phyloP scores from a whole-genome alignment of 2,797 vertebrate genomes.

The Kryptopterus vitreolus region DNA sequence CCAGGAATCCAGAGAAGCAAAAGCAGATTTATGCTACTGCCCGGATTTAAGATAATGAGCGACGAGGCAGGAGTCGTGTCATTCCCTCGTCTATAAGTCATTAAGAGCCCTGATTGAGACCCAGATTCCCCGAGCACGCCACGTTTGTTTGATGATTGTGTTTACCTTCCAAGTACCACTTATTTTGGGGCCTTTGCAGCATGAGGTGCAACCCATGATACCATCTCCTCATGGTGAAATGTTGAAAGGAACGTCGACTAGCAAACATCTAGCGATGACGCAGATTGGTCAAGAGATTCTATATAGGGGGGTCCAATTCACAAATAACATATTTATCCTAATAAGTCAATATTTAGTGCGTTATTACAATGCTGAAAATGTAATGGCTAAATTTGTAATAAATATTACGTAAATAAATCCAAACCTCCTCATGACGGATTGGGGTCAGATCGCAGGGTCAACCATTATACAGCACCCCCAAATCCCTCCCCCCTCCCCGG shows the following conservation, averaged over 20 bases:
- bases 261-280: not conserved
- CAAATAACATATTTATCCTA: too few relatives aligned
- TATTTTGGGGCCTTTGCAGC: not conserved
- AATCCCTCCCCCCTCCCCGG: too few relatives aligned
- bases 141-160: not conserved
- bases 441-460: too few relatives aligned
- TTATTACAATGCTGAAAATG: too few relatives aligned
- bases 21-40: too few relatives aligned
- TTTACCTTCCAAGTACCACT: not conserved
- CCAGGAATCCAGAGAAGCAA: not conserved
- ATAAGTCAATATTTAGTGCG: too few relatives aligned
- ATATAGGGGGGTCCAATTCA: too few relatives aligned
- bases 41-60: not conserved
- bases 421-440: too few relatives aligned
- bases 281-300: too few relatives aligned
- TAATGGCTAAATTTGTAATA: too few relatives aligned
- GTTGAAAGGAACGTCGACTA: not conserved
- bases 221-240: not conserved
- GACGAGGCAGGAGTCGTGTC: not conserved
- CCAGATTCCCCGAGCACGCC: not conserved
- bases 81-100: not conserved
- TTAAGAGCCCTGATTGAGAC: not conserved
- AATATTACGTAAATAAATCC: too few relatives aligned
- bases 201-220: not conserved
- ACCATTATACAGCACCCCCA: too few relatives aligned